A percentile compares a stretch with the other conserved stretches of the same genome.
Evolutionary conservation across 2,888 invertebrate genomes (phyloP).

Genomic region (Halocaridina rubra): DNA sequence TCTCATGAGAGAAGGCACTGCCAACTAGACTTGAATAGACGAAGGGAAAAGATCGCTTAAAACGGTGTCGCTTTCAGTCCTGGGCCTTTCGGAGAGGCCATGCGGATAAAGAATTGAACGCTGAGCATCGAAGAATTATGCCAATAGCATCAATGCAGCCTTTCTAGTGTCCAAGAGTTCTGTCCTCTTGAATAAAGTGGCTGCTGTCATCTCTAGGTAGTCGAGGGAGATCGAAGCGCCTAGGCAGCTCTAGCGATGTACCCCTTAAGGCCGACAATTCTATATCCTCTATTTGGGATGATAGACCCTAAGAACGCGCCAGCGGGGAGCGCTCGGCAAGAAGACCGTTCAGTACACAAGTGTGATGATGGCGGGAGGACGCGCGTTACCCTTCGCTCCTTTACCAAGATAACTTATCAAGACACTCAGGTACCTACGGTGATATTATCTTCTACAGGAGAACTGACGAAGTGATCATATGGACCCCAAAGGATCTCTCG

Average conservation of each 20-base stretch:
- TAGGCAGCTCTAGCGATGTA: conserved; percentile 37
- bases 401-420: conserved; percentile 50
- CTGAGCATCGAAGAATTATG: background rate
- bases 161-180: background rate
- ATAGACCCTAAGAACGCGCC: conserved; percentile 17
- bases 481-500: background rate
- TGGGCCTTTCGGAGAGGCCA: background rate
- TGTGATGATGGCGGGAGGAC: conserved; percentile 53
- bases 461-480: background rate
- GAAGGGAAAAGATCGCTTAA: too few relatives aligned
- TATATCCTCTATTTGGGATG: background rate
- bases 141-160: background rate
- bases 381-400: conserved; percentile 34
- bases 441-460: background rate
- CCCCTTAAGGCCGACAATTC: conserved; percentile 26
- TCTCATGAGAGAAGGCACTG: conserved; percentile 30
- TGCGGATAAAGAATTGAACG: background rate
- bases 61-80: conserved; percentile 5
- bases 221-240: conserved; percentile 56
- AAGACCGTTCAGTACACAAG: conserved; percentile 51
- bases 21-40: too few relatives aligned
- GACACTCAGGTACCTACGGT: conserved; percentile 29
- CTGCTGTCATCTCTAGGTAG: conserved; percentile 9
- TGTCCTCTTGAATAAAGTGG: background rate
- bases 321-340: conserved; percentile 46